Evolutionary conservation across 2,113 vertebrate genomes (phyloP), one percentile per base, ranked within the genome.

Genomic region (Plotosus lineatus): DNA sequence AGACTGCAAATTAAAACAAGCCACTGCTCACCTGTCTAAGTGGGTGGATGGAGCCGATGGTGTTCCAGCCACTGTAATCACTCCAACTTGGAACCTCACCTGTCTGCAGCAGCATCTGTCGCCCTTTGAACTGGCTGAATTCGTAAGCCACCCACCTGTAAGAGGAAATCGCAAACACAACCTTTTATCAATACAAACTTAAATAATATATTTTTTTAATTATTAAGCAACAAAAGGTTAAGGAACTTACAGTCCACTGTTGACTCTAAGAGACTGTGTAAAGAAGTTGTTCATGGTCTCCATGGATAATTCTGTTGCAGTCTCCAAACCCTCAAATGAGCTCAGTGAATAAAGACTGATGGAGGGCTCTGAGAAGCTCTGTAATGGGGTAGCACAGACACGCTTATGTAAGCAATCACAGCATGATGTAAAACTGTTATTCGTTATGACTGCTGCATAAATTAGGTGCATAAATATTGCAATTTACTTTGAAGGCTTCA

Each of bases 131-230:
- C 86, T 93, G 91, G 38, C 91, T 88, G 69, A 94, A 94, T 87
- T 96, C 94, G 0, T 94, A 95, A 0, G 88, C 94, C 88, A 95
- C 93, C 95, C 95, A 96, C 78, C 95, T 96, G 69, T 12, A 73
- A 66, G 33, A 23, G 1, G 12, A 17, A 44, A 19, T 21, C 3
- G 26, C 48, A 42, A 14, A 44, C 6, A 46, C n/a, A 48, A 7
- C 31, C 23, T 12, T 2, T 42, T 14, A 60, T 71, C 7, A 74
- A n/a, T 58, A 21, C 26, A 14, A 23, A 53, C 23, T 66, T 21
- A 6, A 9, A 48, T 10, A 51, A 8, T 51, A 58, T 48, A 15
- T 17, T 2, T 36, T 23, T 38, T 26, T 28, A 38, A 7, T 40
- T 36, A 44, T 63, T 15, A 51, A 53, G 21, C 11, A 44, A 36